Base-by-base conservation (phyloP, 2,797 vertebrate genomes). In the Halcyon chelicuti region DNA sequence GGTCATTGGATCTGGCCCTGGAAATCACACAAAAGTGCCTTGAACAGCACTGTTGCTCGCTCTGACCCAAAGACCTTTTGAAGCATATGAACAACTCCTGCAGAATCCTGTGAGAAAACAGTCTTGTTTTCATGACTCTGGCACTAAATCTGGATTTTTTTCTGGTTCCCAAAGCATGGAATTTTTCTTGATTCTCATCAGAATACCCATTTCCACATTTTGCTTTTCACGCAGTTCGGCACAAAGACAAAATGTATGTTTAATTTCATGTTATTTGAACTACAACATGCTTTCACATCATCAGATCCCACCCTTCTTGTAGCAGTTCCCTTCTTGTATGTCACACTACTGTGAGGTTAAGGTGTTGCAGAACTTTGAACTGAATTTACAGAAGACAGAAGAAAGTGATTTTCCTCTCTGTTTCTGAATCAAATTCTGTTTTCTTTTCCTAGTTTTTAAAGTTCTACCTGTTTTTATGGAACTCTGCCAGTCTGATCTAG, bases 21-120 rank as follows among this genome's bases (percentile, higher is more conserved):
- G 23, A 66, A 89, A n/a, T 44, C 18, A 25, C 37, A 67, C n/a
- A 42, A 0, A 0, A 33, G 22, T 37, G 12, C 12, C n/a, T 44
- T 35, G 49, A 68, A 42, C 31, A 80, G 65, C 55, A 76, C n/a
- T 1, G 0, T 51, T 71, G 35, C 66, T 88, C 12, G 5, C 20
- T 63, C 29, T 75, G n/a, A 65, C 46, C 49, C 54, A n/a, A 60
- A 88, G 42, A 52, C 49, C 7, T 23, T 77, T 35, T 60, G 40
- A 74, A 55, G 8, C 22, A 4, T 28, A 22, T 35, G n/a, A 87
- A 21, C 0, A 1, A 35, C 13, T 44, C 28, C 39, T 37, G 5
- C 1, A 33, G 81, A 66, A 61, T 29, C 46, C 39, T 66, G 5
- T 51, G 70, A 54, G 21, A 57, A 78, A 84, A 76, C 29, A 37